Evolutionary conservation across 2,888 invertebrate species (phyloP).

Genomic region (Panorpa germanica): DNA sequence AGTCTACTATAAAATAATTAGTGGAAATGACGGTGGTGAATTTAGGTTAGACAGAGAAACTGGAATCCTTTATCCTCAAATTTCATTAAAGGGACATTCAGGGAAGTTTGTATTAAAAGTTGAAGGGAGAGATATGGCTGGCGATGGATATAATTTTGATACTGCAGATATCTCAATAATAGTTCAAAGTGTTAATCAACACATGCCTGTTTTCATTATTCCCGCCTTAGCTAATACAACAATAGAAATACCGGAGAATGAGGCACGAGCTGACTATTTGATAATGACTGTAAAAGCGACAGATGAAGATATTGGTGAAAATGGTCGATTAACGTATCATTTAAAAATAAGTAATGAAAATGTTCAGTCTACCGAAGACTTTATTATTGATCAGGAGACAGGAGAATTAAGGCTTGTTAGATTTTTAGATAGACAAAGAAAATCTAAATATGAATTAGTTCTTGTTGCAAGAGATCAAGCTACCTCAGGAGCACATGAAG

Average conservation of each 20-base stretch:
- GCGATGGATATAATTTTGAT: constrained; percentile 42
- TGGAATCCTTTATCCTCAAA: constrained; percentile 67
- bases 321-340: constrained; percentile 69
- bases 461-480: constrained; percentile 73
- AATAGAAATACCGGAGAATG: constrained; percentile 69
- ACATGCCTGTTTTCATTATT: constrained; percentile 61
- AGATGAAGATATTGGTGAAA: constrained; percentile 67
- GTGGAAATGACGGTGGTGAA: constrained; percentile 45
- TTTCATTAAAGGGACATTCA: constrained; percentile 41
- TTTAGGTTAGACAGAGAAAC: constrained; percentile 57
- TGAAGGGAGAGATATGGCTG: constrained; percentile 58
- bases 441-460: constrained; percentile 42
- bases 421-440: constrained; percentile 57
- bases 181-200: constrained; percentile 62
- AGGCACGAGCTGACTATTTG: constrained; percentile 52
- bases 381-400: constrained; percentile 53
- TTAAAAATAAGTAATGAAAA: constrained; percentile 58
- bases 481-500: constrained; percentile 60
- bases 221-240: constrained; percentile 59
- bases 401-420: constrained; percentile 68
- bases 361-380: constrained; percentile 64
- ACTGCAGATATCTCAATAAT: constrained; percentile 54
- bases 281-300: constrained; percentile 66
- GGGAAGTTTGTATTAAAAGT: constrained; percentile 39
- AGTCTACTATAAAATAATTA: constrained; percentile 51